These are phyloP conservation scores for Harpalus rufipes DNA, from an alignment of 2,888 invertebrate species.

Conservation along the genomic window DNA sequence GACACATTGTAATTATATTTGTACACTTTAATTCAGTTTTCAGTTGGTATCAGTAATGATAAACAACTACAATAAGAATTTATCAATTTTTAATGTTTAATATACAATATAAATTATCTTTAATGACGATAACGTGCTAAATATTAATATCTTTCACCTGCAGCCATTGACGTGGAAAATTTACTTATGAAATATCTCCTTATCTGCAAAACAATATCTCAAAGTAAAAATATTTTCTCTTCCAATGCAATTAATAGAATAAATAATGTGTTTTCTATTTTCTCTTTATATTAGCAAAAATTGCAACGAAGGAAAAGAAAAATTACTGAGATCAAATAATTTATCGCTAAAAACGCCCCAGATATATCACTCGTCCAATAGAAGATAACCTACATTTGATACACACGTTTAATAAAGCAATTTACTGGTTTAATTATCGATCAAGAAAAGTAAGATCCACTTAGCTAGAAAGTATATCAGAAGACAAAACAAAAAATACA, in stretches of 20 bases:
- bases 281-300: slow-evolving; percentile 23
- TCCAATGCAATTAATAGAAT: not conserved
- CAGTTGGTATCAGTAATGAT: not conserved
- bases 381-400: slow-evolving; percentile 51
- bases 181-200: too few relatives aligned
- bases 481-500: too few relatives aligned
- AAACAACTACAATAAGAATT: not conserved
- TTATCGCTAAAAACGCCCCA: slow-evolving; percentile 10
- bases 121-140: too few relatives aligned
- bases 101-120: too few relatives aligned
- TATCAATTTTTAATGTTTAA: too few relatives aligned
- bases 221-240: slow-evolving; percentile 15
- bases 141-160: too few relatives aligned
- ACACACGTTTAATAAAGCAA: slow-evolving; percentile 37
- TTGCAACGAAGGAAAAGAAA: slow-evolving; percentile 7
- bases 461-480: slow-evolving; percentile 18
- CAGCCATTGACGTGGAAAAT: too few relatives aligned
- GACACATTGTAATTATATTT: not conserved
- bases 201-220: slow-evolving; percentile 1
- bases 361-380: not conserved
- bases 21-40: not conserved
- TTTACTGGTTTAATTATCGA: slow-evolving; percentile 36
- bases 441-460: slow-evolving; percentile 40
- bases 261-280: slow-evolving; percentile 11
- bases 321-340: slow-evolving; percentile 34